Percentiles rank a stretch among this genome's conserved stretches.
phyloP scores from a whole-genome alignment of 2,797 vertebrate species.

The Neosilurus mollespiculum region DNA sequence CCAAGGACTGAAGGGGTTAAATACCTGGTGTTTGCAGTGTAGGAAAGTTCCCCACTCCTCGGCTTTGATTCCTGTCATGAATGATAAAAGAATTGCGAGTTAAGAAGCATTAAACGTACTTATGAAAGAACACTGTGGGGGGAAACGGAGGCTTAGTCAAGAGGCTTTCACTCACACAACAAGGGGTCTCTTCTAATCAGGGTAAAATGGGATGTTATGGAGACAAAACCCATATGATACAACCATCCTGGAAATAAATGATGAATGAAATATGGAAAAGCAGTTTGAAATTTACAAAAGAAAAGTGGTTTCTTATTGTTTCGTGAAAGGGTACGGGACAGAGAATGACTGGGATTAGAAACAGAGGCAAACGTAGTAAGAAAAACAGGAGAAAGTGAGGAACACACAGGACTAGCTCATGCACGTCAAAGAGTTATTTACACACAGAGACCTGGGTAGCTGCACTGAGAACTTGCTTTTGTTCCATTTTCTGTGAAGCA shows the following conservation, averaged over 20 bases:
- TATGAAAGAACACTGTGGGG: neutral
- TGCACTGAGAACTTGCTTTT: conserved; percentile 72
- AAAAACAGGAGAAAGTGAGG: neutral
- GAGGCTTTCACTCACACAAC: neutral
- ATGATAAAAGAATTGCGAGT: neutral
- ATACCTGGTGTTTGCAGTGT: conserved; percentile 82
- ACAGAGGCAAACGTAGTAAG: neutral
- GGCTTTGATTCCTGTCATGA: conserved; percentile 72
- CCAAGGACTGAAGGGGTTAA: neutral
- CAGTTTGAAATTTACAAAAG: no score
- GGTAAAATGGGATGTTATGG: neutral
- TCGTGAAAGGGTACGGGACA: neutral
- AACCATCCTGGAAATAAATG: neutral
- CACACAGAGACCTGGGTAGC: conserved; percentile 74
- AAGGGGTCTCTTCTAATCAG: neutral
- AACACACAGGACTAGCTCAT: conserved; percentile 35
- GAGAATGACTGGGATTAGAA: neutral
- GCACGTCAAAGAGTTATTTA: conserved; percentile 51
- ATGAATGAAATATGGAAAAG: neutral
- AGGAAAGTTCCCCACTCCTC: conserved; percentile 84
- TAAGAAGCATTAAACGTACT: neutral
- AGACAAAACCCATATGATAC: neutral
- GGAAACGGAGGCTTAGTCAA: neutral
- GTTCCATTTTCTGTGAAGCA: conserved; percentile 69
- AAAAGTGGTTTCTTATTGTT: neutral